Base-by-base conservation (phyloP, 2,888 invertebrate species). In the Ypsolopha sequella region DNA sequence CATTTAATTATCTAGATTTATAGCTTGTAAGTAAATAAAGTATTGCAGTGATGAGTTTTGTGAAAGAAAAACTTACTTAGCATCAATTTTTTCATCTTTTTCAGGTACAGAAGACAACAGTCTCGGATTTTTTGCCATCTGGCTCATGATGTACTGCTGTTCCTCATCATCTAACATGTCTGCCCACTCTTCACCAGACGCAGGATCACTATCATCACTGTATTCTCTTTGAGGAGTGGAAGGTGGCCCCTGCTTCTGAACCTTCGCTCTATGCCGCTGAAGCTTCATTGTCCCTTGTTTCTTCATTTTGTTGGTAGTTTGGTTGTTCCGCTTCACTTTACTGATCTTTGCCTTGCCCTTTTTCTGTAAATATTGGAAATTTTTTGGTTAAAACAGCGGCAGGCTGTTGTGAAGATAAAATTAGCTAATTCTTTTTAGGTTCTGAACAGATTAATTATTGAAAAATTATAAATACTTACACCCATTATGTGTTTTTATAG, bases 141-240 rank as follows among this genome's bases (percentile, higher is more conserved):
- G 68, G 7, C 59, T 74, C 68, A 84, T 70, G 41, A 90, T 77
- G 58, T 89, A 89, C 55, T 80, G 66, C 58, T 89, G 75, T 56
- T 90, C 89, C 1, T 89, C 89, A 1, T 84, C 78, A 46, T 89
- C 89, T 59, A 90, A 63, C 89, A 89, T 89, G 58, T 89, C 88
- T 14, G 87, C 77, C 71, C 88, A 87, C 59, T 88, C 89, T 38
- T 89, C 87, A 0, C 84, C 88, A 0, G 87, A 82, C 3, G 70
- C 75, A 0, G 80, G 74, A 34, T 87, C 85, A 55, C 80, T 84
- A 7, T 82, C 87, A 56, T 80, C 80, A 56, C 81, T 81, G 53
- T 85, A 84, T 51, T 81, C 76, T 13, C 67, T 53, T 41, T 76
- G 68, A 3, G 56, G 59, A 50, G 74, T 69, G 7, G 56, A 55